Conservation (phyloP, 2,888 invertebrate genomes). For the Anarsia innoxiella region DNA sequence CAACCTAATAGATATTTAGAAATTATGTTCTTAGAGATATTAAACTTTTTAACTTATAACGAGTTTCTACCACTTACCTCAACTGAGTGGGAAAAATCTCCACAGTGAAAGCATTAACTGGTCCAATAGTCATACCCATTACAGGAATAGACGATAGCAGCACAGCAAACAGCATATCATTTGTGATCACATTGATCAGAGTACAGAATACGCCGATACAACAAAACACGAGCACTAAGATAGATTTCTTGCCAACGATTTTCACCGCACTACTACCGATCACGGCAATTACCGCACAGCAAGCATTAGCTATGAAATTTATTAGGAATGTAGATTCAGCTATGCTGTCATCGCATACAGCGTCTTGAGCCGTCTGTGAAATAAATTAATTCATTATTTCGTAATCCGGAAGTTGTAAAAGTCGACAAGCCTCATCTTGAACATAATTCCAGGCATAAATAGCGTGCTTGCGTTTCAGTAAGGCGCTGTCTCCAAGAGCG, state of each 20-base stretch:
- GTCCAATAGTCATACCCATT: conserved; percentile 51
- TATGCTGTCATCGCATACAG: conserved; percentile 48
- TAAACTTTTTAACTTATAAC: too few species aligned
- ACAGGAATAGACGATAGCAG: conserved; percentile 51
- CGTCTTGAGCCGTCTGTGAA: conserved; percentile 32
- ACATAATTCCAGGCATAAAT: too few species aligned
- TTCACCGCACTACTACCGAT: conserved; percentile 47
- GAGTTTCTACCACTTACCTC: conserved; percentile 48
- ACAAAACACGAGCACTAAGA: conserved; percentile 40
- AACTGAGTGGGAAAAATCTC: conserved; percentile 64
- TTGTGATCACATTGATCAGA: conserved; percentile 51
- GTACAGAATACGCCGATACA: conserved; percentile 47
- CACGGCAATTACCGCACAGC: conserved; percentile 45
- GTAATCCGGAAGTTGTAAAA: too few species aligned
- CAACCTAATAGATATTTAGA: too few species aligned
- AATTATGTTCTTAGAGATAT: too few species aligned
- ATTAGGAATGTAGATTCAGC: conserved; percentile 49
- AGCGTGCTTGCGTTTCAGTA: too few species aligned
- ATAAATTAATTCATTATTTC: too few species aligned
- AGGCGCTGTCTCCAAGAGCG: too few species aligned
- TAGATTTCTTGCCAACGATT: conserved; percentile 48
- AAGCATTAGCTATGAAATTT: conserved; percentile 43
- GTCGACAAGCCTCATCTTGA: too few species aligned
- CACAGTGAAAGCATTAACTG: conserved; percentile 60
- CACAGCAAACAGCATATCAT: conserved; percentile 49